phyloP scores from a whole-genome alignment of 1,140 invertebrate genomes.

The Pachypeltis micranthus region DNA sequence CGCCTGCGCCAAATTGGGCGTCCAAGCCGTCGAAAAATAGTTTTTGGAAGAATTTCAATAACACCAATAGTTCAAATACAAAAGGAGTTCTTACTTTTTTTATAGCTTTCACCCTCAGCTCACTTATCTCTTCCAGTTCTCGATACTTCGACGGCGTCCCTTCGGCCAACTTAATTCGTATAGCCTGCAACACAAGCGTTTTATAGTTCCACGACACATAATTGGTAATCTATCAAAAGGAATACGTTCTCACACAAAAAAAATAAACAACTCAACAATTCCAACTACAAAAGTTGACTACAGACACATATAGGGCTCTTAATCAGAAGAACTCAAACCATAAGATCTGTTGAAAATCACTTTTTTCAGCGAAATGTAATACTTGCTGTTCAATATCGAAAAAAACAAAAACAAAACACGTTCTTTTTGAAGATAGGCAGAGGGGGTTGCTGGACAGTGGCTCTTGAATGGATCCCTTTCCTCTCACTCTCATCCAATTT shows the following conservation, averaged over 20 bases:
- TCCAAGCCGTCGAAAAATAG: not conserved
- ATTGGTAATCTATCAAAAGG: not conserved
- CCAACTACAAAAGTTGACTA: not conserved
- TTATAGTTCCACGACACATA: not conserved
- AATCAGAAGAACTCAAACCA: not conserved
- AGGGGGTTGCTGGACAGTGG: too few relatives aligned
- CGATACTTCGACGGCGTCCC: not conserved
- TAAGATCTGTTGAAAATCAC: not conserved
- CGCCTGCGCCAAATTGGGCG: not conserved
- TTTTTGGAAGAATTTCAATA: not conserved
- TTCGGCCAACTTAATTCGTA: constrained; percentile 8
- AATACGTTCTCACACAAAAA: not conserved
- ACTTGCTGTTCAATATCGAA: too few relatives aligned
- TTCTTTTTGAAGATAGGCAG: too few relatives aligned
- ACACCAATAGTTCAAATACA: not conserved
- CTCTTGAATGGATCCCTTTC: too few relatives aligned
- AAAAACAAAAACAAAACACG: too few relatives aligned
- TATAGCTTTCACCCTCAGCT: not conserved
- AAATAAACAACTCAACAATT: not conserved
- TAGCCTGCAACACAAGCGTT: not conserved
- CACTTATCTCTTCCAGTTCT: not conserved
- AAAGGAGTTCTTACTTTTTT: not conserved
- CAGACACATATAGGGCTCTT: not conserved
- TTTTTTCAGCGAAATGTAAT: too few relatives aligned
- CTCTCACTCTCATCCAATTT: too few relatives aligned